phyloP scores from a whole-genome alignment of 2,888 invertebrate genomes.

The Agrypnus murinus region DNA sequence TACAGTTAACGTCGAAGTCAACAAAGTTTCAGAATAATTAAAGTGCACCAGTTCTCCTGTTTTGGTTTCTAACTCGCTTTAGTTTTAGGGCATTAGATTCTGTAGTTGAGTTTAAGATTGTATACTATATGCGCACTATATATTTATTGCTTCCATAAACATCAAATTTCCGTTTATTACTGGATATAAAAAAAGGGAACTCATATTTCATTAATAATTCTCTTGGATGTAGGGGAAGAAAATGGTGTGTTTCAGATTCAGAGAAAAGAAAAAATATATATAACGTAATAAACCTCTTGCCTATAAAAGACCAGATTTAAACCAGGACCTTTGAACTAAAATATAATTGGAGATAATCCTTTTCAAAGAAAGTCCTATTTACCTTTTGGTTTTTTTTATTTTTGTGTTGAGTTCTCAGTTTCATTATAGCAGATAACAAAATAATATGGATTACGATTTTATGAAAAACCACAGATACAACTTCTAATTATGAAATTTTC shows the following conservation, averaged over 20 bases:
- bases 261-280: neutral
- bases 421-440: too few relatives aligned
- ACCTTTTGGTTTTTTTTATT: too few relatives aligned
- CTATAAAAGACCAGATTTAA: neutral
- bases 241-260: constrained; percentile 8
- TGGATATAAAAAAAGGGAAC: constrained; percentile 11
- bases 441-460: too few relatives aligned
- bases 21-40: constrained; percentile 31
- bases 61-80: constrained; percentile 7
- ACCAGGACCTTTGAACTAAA: too few relatives aligned
- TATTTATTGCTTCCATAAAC: constrained; percentile 16
- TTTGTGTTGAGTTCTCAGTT: too few relatives aligned
- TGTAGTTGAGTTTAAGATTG: neutral
- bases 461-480: too few relatives aligned
- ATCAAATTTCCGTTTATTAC: neutral
- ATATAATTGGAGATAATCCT: too few relatives aligned
- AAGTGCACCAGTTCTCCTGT: constrained; percentile 11
- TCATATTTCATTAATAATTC: constrained; percentile 10
- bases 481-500: too few relatives aligned
- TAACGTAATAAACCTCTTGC: neutral
- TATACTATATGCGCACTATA: neutral
- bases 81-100: neutral
- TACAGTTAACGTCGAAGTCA: constrained; percentile 23
- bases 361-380: too few relatives aligned
- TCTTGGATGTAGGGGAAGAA: neutral